Base-by-base conservation (phyloP, 2,888 invertebrate species). In the Lycocerus yunnanus region DNA sequence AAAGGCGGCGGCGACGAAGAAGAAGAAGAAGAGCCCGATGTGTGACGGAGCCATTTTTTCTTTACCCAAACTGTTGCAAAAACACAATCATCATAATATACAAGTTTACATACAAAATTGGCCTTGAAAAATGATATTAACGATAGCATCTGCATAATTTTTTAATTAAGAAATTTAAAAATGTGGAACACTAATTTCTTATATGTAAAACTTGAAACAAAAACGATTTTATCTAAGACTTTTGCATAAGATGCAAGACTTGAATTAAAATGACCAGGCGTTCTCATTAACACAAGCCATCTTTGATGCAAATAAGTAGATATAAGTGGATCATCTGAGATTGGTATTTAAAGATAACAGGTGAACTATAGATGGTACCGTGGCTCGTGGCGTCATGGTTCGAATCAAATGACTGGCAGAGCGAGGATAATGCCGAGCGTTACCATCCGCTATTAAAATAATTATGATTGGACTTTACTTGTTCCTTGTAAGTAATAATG, bases 301-400 rank as follows among this genome's bases (percentile, higher is more conserved):
- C 75, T 73, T 75, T 58, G 73, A 75, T 75, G 75, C 75, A 75
- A 73, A 77, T 73, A 83, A 81, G 82, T 80, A 81, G 78, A 80
- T 73, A 80, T 82, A 84, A 84, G 83, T 84, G 83, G 84, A 82
- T 84, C 85, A 85, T 85, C 83, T 83, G 77, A 84, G 84, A 84
- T 84, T 71, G 77, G 74, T 66, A 78, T 81, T 81, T 81, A 77
- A 78, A 83, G 84, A 83, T 84, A 84, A 83, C 86, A 86, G 85
- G 86, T 86, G 86, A 86, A 86, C 84, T 86, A 85, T 85, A 84
- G 83, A 84, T 83, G 84, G 84, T 84, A 82, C 80, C 83, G 82
- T 85, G 87, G 87, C 87, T 87, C 87, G 87, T 87, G 87, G 87
- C 88, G 87, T 88, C 87, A 88, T 88, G 88, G 83, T 88, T 88